These are phyloP conservation scores for Pseudomugil tenellus DNA, from an alignment of 2,797 vertebrate species.

Conservation along the genomic window DNA sequence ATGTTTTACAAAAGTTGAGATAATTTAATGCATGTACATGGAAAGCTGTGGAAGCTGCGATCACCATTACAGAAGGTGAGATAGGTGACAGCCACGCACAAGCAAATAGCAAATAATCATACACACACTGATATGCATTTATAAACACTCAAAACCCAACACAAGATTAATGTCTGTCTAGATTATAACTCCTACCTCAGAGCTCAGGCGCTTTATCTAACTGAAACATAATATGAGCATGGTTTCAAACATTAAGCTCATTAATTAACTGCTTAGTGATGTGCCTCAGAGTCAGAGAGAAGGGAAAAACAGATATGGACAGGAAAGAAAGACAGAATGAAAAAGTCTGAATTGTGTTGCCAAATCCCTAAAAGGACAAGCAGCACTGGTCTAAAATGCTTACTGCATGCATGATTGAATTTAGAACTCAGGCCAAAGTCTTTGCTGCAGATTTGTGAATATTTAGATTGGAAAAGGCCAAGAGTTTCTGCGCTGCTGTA, in stretches of 20 bases:
- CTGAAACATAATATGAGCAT: conserved; percentile 61
- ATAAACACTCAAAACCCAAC: conserved; percentile 25
- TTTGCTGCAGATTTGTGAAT: conserved; percentile 69
- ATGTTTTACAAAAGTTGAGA: conserved; percentile 57
- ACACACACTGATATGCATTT: conserved; percentile 26
- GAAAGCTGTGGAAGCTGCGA: conserved; percentile 52
- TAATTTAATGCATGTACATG: conserved; percentile 60
- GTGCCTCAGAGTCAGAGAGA: conserved; percentile 33
- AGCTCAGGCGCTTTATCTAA: conserved; percentile 51
- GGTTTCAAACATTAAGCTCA: conserved; percentile 69
- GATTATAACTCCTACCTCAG: conserved; percentile 33
- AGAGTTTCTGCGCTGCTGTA: conserved; percentile 49
- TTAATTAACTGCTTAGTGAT: conserved; percentile 74
- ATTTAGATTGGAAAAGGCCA: conserved; percentile 70
- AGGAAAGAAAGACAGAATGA: conserved; percentile 18
- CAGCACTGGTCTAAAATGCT: conserved; percentile 32
- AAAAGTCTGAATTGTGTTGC: conserved; percentile 48
- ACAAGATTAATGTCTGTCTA: conserved; percentile 40
- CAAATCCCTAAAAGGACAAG: conserved; percentile 42
- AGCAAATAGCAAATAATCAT: conserved; percentile 37
- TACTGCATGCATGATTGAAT: conserved; percentile 51
- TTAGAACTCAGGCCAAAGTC: conserved; percentile 70
- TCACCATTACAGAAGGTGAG: conserved; percentile 48
- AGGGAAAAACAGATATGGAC: conserved; percentile 25
- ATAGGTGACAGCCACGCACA: conserved; percentile 50